These are phyloP conservation scores for Rhynchopsitta pachyrhyncha DNA, from an alignment of 2,113 vertebrate species.

Conservation along the genomic window DNA sequence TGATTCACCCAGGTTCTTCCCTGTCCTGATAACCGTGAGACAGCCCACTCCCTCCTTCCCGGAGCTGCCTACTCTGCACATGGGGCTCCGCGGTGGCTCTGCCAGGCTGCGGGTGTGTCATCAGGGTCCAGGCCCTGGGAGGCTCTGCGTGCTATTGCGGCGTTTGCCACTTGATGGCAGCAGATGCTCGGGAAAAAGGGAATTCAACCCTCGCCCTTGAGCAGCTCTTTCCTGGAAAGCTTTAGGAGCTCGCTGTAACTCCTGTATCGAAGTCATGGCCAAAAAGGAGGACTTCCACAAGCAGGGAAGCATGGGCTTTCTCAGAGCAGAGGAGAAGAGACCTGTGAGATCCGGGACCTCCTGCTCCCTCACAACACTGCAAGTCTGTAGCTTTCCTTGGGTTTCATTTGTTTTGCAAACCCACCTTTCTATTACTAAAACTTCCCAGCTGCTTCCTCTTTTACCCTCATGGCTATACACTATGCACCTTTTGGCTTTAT, in stretches of 20 bases:
- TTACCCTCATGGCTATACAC: too few relatives aligned
- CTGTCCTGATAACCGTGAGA: not conserved
- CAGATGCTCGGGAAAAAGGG: not conserved
- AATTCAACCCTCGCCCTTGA: rapidly evolving
- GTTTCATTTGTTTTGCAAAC: not conserved
- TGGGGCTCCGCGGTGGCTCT: not conserved
- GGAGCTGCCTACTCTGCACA: not conserved
- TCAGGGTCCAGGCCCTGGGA: not conserved
- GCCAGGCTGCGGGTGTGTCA: not conserved
- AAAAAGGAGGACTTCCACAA: not conserved
- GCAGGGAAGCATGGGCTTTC: not conserved
- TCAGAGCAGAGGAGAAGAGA: rapidly evolving
- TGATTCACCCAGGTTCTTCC: not conserved
- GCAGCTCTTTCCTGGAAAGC: not conserved
- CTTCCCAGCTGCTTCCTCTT: not conserved
- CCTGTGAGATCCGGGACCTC: not conserved
- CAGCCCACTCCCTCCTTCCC: not conserved
- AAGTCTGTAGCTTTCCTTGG: not conserved
- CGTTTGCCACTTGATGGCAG: slow-evolving; percentile 36
- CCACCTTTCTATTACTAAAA: not conserved
- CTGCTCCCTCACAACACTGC: not conserved
- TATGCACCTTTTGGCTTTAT: not conserved
- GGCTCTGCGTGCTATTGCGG: not conserved
- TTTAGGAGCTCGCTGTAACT: rapidly evolving
- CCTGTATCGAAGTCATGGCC: not conserved